Conservation (phyloP, 2,888 invertebrate species). For the Eudemis profundana region DNA sequence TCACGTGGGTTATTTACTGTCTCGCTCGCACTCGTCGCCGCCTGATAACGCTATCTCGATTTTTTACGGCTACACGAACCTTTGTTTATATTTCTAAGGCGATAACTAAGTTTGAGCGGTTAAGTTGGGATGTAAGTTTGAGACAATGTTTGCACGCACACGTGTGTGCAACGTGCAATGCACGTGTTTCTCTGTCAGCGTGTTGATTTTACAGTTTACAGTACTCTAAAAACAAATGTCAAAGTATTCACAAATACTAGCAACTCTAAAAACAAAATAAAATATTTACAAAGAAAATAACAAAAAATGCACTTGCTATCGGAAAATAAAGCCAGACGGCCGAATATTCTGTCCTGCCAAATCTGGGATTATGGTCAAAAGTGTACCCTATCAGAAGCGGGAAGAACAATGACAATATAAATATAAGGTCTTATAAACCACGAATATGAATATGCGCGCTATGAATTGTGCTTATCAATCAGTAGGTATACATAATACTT, state of each 20-base stretch:
- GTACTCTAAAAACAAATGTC: background rate
- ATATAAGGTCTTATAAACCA: no score
- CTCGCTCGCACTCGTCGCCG: slow-evolving; percentile 61
- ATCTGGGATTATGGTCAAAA: no score
- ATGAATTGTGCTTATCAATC: no score
- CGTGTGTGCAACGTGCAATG: slow-evolving; percentile 61
- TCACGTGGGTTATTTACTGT: slow-evolving; percentile 73
- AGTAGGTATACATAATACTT: no score
- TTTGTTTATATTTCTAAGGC: slow-evolving; percentile 78
- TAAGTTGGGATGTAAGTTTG: slow-evolving; percentile 58
- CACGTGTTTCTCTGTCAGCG: slow-evolving; percentile 54
- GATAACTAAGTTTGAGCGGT: slow-evolving; percentile 60
- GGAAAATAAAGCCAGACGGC: no score
- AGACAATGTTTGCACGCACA: slow-evolving; percentile 54
- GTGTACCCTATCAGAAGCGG: no score
- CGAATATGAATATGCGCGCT: no score
- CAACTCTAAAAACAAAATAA: background rate
- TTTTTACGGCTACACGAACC: slow-evolving; percentile 57
- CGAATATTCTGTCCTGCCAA: no score
- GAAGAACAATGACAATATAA: no score
- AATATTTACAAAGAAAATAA: background rate
- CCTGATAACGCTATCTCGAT: slow-evolving; percentile 55
- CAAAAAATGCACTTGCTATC: no score
- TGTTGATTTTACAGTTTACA: background rate
- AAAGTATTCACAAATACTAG: background rate